Evolutionary conservation across 2,797 vertebrate species (phyloP).

Genomic region (Esox lucius): DNA sequence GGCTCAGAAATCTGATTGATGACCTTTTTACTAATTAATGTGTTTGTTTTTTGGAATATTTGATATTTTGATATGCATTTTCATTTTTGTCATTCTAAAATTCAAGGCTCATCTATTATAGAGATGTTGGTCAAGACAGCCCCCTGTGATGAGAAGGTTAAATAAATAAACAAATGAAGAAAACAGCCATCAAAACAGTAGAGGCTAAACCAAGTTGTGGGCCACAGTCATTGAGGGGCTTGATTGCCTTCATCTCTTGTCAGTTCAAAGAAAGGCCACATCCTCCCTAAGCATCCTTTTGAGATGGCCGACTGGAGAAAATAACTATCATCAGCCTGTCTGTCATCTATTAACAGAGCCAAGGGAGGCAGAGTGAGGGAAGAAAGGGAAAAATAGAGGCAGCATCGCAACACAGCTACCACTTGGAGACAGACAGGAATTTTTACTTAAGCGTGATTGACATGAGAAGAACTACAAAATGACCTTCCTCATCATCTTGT

Average conservation of each 20-base stretch:
- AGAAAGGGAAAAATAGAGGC: neutral
- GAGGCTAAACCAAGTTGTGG: constrained; percentile 12
- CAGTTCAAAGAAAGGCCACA: constrained; percentile 55
- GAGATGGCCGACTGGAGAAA: constrained; percentile 71
- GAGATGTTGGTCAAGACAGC: too few relatives aligned
- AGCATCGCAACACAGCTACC: neutral
- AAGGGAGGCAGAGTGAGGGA: constrained; percentile 33
- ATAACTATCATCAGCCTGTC: constrained; percentile 66
- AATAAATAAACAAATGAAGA: neutral
- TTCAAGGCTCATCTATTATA: too few relatives aligned
- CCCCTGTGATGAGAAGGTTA: too few relatives aligned
- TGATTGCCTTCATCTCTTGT: constrained; percentile 58
- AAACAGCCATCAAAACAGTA: neutral
- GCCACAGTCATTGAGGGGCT: constrained; percentile 40
- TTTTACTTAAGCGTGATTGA: neutral
- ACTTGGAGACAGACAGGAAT: neutral
- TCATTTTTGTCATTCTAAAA: too few relatives aligned
- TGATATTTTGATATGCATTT: too few relatives aligned
- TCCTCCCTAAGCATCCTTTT: constrained; percentile 64
- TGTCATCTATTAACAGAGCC: constrained; percentile 63
- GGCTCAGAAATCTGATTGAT: too few relatives aligned
- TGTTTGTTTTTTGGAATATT: too few relatives aligned
- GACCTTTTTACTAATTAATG: too few relatives aligned
- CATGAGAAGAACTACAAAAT: neutral
- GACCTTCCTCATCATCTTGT: neutral